phyloP scores from a whole-genome alignment of 2,888 invertebrate genomes.

The Drosophila nr. medialis region DNA sequence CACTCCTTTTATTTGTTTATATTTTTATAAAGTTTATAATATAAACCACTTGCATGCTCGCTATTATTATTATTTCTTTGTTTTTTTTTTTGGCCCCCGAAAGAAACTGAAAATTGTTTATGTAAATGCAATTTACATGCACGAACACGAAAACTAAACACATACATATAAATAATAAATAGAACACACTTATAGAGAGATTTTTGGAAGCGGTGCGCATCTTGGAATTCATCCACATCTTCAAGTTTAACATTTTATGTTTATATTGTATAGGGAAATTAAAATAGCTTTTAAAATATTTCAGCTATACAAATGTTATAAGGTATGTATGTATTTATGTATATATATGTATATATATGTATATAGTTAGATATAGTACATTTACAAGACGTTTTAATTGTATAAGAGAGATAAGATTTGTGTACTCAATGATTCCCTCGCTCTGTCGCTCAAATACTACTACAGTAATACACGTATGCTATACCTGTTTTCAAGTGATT shows the following conservation, averaged over 20 bases:
- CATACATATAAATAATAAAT: constrained; percentile 13
- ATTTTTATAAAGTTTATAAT: constrained; percentile 33
- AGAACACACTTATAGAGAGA: constrained; percentile 35
- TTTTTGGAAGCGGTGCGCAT: constrained; percentile 52
- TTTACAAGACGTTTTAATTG: constrained; percentile 64
- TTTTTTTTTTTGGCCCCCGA: constrained; percentile 83
- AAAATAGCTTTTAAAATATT: constrained; percentile 59
- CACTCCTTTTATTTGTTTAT: constrained; percentile 39
- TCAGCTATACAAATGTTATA: constrained; percentile 62
- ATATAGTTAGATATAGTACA: constrained; percentile 66
- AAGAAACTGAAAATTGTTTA: constrained; percentile 78
- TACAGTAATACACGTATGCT: constrained; percentile 54
- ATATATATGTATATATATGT: constrained; percentile 39
- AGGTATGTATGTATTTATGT: constrained; percentile 40
- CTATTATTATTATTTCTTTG: constrained; percentile 39
- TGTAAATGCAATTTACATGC: constrained; percentile 69
- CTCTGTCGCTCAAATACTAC: constrained; percentile 47
- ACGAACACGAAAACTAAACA: constrained; percentile 36
- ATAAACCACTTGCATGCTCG: constrained; percentile 43
- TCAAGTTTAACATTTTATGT: constrained; percentile 66
- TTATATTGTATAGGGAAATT: constrained; percentile 43
- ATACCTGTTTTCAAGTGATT: constrained; percentile 69
- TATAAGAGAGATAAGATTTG: constrained; percentile 26
- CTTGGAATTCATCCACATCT: constrained; percentile 22
- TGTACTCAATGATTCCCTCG: constrained; percentile 47